Evolutionary conservation across 92 coral and sea anemone species (phyloP).

Genomic region (Phenganax subtilis): DNA sequence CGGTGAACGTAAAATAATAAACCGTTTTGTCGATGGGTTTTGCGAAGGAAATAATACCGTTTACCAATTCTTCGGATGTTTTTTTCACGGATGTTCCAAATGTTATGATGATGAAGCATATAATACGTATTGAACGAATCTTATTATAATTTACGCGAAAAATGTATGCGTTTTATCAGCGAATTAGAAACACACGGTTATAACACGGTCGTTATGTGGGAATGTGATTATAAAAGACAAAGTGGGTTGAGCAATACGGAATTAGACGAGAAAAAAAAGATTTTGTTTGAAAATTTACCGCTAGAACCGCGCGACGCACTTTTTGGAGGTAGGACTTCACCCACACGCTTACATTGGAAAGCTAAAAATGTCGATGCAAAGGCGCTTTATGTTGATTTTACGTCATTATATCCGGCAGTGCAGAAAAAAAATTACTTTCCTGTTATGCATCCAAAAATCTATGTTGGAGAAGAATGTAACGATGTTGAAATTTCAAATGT

Average conservation of each 20-base stretch:
- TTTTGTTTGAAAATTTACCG: slow-evolving; percentile 4
- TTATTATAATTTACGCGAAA: slow-evolving; percentile 6
- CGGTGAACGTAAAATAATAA: slow-evolving; percentile 21
- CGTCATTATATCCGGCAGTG: background rate
- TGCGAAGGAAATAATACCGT: background rate
- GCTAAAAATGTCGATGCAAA: background rate
- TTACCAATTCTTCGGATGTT: too few species aligned
- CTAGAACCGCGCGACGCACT: slow-evolving; percentile 1
- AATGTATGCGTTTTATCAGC: background rate
- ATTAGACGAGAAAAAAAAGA: background rate
- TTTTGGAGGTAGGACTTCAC: slow-evolving; percentile 1
- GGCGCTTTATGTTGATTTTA: slow-evolving; percentile 23
- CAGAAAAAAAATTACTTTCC: slow-evolving; percentile 6
- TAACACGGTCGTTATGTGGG: slow-evolving; percentile 7
- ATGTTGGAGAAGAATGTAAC: background rate
- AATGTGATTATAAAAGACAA: slow-evolving; percentile 15
- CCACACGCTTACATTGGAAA: background rate
- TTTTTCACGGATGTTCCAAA: background rate
- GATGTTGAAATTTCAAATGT: background rate
- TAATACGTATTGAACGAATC: background rate
- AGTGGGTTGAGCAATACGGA: background rate
- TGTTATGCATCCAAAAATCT: background rate
- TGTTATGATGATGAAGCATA: slow-evolving; percentile 8
- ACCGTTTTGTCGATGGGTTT: slow-evolving; percentile 17
- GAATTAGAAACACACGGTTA: slow-evolving; percentile 12